Conservation (phyloP, 2,797 vertebrate genomes). For the Clarias fuscus region DNA sequence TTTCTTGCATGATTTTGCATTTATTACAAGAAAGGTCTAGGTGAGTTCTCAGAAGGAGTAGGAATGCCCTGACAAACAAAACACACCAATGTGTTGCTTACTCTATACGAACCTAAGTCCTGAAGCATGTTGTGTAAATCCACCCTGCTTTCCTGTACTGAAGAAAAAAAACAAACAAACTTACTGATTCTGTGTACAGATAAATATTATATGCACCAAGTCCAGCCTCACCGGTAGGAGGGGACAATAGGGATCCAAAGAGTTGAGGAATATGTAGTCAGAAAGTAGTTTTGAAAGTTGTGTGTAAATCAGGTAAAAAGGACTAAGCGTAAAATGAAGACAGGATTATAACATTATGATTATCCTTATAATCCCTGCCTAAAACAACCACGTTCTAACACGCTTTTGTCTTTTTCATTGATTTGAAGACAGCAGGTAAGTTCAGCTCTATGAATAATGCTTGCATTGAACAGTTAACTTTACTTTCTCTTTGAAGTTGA, state of each 20-base stretch:
- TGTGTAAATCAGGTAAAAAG: not conserved
- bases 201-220: constrained; percentile 35
- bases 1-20: not conserved
- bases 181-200: constrained; percentile 28
- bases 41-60: constrained; percentile 6
- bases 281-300: not conserved
- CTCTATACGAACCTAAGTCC: not conserved
- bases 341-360: not conserved
- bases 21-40: not conserved
- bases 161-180: constrained; percentile 9
- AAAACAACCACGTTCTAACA: not conserved
- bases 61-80: not conserved
- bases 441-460: not conserved
- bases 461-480: not conserved
- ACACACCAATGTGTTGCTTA: not conserved
- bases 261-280: not conserved
- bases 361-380: not conserved
- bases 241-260: constrained; percentile 7
- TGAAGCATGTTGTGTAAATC: constrained; percentile 36
- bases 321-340: not conserved
- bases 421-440: constrained; percentile 26
- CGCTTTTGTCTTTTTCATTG: too few relatives aligned
- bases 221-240: constrained; percentile 35
- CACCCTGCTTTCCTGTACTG: not conserved
- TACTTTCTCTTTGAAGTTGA: not conserved